Percentiles rank a stretch among this genome's conserved stretches.
Evolutionary conservation across 2,797 vertebrate species (phyloP).

Genomic region (Melanotaenia trifasciata): DNA sequence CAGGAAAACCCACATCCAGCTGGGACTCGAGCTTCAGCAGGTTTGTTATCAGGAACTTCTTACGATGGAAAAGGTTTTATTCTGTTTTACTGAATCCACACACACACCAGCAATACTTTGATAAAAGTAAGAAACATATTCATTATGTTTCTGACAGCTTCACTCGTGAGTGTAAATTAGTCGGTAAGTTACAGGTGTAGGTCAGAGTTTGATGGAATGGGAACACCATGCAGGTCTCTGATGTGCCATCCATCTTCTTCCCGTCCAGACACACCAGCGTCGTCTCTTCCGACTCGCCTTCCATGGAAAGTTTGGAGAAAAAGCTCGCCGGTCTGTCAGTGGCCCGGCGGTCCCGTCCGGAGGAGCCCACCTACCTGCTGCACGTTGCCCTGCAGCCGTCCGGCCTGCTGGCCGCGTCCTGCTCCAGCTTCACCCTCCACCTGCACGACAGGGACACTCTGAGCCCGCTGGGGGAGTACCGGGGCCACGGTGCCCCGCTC

Average conservation of each 20-base stretch:
- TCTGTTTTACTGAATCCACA: no score
- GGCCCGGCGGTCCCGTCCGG: conserved; percentile 73
- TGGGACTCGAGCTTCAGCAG: no score
- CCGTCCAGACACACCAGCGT: background rate
- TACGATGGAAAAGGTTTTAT: no score
- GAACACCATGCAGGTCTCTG: no score
- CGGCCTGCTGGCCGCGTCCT: conserved; percentile 83
- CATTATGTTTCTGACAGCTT: no score
- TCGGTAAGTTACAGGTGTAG: no score
- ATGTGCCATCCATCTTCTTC: background rate
- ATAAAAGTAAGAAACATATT: no score
- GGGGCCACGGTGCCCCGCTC: conserved; percentile 70
- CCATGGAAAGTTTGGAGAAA: conserved; percentile 86
- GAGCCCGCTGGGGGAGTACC: conserved; percentile 73
- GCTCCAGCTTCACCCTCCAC: conserved; percentile 84
- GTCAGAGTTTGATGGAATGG: no score
- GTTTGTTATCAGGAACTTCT: no score
- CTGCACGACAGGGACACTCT: conserved; percentile 86
- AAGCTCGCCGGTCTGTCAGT: conserved; percentile 84
- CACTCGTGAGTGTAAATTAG: no score
- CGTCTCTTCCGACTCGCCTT: background rate
- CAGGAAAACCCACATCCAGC: no score
- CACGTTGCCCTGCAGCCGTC: conserved; percentile 79
- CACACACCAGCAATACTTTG: no score
- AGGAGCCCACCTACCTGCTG: conserved; percentile 88